phyloP scores from a whole-genome alignment of 1,140 invertebrate species.

The Aphaenogaster ashmeadi region DNA sequence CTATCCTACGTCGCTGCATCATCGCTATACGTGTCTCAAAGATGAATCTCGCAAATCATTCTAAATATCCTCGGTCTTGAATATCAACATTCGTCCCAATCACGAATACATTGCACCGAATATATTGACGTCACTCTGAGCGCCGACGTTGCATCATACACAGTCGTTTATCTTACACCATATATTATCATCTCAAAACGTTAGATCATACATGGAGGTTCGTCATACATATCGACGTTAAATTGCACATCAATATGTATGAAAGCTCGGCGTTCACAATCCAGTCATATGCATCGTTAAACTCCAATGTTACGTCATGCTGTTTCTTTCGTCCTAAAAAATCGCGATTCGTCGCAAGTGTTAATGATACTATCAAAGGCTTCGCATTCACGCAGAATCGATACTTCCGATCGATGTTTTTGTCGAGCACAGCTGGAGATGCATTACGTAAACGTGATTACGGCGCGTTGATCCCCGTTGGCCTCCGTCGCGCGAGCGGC shows the following conservation, averaged over 20 bases:
- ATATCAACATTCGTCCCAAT: background rate
- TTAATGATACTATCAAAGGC: background rate
- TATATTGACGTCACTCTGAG: conserved; percentile 10
- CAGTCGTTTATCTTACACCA: background rate
- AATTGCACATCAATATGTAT: background rate
- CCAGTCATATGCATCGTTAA: background rate
- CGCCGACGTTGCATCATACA: conserved; percentile 23
- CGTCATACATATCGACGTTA: background rate
- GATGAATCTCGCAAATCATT: background rate
- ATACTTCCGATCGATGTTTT: conserved; percentile 1
- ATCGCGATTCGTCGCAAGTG: background rate
- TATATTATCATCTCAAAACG: background rate
- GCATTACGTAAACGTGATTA: conserved; percentile 44
- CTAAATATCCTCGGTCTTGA: background rate
- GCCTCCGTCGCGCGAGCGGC: background rate
- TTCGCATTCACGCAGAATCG: background rate
- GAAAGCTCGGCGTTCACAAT: background rate
- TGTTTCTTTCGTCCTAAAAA: background rate
- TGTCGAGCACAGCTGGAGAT: background rate
- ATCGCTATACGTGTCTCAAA: background rate
- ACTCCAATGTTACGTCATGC: background rate
- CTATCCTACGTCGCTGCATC: background rate
- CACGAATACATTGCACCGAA: background rate
- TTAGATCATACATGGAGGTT: background rate
- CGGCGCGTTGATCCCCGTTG: background rate